Percentiles rank a stretch among this genome's conserved stretches.
phyloP scores from a whole-genome alignment of 2,888 invertebrate genomes.

The Calameuta pallipes region DNA sequence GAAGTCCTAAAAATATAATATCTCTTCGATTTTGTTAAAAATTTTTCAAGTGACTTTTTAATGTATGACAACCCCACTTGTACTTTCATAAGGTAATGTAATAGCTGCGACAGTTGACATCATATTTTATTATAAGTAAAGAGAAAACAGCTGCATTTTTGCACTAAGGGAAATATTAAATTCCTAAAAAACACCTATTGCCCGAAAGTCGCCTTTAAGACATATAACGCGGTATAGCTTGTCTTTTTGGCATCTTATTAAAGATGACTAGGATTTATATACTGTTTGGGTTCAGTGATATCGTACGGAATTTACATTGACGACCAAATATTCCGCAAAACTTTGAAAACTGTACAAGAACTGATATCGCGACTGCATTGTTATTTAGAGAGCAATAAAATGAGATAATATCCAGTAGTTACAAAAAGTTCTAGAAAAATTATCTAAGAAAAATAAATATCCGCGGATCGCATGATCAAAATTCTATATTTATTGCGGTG shows the following conservation, averaged over 20 bases:
- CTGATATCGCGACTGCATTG: not conserved
- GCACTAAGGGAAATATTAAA: not conserved
- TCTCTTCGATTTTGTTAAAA: not conserved
- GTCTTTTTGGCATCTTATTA: not conserved
- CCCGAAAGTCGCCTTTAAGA: not conserved
- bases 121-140: not conserved
- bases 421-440: constrained; percentile 4
- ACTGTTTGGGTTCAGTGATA: not conserved
- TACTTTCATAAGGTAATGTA: not conserved
- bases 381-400: constrained; percentile 14
- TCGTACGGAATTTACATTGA: not conserved
- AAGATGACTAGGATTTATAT: not conserved
- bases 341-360: not conserved
- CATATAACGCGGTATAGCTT: not conserved
- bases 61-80: not conserved
- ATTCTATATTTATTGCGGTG: constrained; percentile 46
- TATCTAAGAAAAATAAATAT: not conserved
- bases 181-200: not conserved
- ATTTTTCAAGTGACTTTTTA: not conserved
- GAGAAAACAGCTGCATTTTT: not conserved
- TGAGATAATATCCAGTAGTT: constrained; percentile 3
- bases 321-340: not conserved
- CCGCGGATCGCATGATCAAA: not conserved
- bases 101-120: not conserved
- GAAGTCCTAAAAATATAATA: not conserved